Evolutionary conservation across 2,888 invertebrate species (phyloP).

Genomic region (Harmothoe impar): DNA sequence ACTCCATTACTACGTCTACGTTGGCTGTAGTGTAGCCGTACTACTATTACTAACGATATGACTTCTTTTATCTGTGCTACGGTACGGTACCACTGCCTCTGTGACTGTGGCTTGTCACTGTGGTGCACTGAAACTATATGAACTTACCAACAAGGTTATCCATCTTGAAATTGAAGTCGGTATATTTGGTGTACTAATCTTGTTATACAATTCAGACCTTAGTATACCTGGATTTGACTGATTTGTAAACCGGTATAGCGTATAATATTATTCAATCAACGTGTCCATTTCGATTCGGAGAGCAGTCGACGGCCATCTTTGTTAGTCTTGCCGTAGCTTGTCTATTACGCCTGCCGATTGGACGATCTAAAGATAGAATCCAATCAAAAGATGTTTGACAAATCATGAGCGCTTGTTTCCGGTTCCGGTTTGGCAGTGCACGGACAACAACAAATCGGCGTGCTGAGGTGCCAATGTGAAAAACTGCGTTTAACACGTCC

Average conservation of each 20-base stretch:
- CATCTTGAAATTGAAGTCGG: background rate
- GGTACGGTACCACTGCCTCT: too few species aligned
- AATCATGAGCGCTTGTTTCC: background rate
- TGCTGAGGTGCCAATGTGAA: background rate
- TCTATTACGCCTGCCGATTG: background rate
- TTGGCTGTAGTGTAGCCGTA: too few species aligned
- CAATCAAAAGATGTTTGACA: background rate
- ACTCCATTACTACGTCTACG: too few species aligned
- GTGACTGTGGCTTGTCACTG: too few species aligned
- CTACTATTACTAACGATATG: too few species aligned
- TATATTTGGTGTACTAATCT: background rate
- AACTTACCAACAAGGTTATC: slow-evolving; percentile 13
- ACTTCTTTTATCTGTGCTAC: too few species aligned
- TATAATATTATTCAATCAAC: background rate
- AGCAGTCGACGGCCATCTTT: background rate
- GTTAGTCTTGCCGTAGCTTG: background rate
- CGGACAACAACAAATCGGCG: slow-evolving; percentile 10
- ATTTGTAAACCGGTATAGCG: background rate
- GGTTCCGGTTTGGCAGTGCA: background rate
- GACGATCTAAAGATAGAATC: background rate
- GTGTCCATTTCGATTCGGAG: background rate
- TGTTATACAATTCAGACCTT: background rate
- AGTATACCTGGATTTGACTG: too few species aligned
- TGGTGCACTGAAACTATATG: too few species aligned
- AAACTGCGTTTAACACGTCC: too few species aligned